Evolutionary conservation across 2,113 vertebrate genomes (phyloP), one percentile per base, ranked within the genome.

Genomic region (Nesogale talazaci): DNA sequence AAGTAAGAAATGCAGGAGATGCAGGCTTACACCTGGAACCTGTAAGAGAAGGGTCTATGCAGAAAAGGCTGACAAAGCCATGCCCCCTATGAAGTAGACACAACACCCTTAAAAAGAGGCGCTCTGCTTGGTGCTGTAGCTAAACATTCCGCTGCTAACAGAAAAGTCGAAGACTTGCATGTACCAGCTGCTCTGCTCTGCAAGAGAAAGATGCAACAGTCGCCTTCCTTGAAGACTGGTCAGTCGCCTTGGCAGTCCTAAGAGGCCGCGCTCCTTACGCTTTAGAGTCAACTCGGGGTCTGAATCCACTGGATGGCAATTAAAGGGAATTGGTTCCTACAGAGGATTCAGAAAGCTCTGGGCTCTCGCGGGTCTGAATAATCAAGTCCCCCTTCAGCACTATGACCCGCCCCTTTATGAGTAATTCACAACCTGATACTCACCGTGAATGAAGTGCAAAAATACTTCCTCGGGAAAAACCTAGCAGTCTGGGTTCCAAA

Each of bases 391-490:
- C 74, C 20, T 74, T 91, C 59, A 6, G 92, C 59, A 93, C 67
- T 56, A 59, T 88, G 91, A 74, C 56, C 84, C 89, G 36, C 86
- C 86, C 86, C 91, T 63, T 93, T 22, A 36, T 93, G 94, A 90
- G 77, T 86, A 95, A 95, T 92, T 96, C 89, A 93, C 83, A 83
- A 89, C n/a, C 75, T 8, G 36, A 76, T 75, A 80, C 67, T 89
- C 82, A 22, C 31, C n/a, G 82, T n/a, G 72, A 74, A 80, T 89
- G 86, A 94, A 94, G 94, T 92, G 89, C 8, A 69, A 90, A 95
- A 86, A 67, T 17, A 34, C 52, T 90, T 61, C 22, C 90, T 92
- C 67, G 12, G 59, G 83, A 80, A 88, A 61, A 91, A 59, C 57
- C 29, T 16, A 36, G 80, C 38, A 42, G 65, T 46, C 46, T 16